Percentiles rank a stretch among this genome's conserved stretches.
phyloP scores from a whole-genome alignment of 2,113 vertebrate genomes.

The Malurus alboscapulatus region DNA sequence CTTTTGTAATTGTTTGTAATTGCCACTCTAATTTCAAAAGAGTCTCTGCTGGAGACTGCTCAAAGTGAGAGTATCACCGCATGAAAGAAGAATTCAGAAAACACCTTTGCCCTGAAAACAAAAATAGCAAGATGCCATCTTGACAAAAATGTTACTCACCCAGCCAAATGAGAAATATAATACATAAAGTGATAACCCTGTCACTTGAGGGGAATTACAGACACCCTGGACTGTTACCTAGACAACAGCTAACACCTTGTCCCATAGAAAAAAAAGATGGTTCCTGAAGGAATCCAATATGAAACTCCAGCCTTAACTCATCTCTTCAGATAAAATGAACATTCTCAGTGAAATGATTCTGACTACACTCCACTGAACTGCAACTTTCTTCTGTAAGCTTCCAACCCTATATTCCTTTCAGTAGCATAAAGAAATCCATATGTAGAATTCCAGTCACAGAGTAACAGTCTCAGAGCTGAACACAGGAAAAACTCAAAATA shows the following conservation, averaged over 20 bases:
- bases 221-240: not conserved
- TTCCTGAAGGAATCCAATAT: not conserved
- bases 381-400: not conserved
- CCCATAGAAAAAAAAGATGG: not conserved
- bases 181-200: not conserved
- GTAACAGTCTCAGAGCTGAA: not conserved
- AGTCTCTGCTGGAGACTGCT: not conserved
- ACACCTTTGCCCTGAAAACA: not conserved
- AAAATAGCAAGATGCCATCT: not conserved
- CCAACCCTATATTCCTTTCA: not conserved
- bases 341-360: not conserved
- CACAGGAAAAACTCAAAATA: not conserved
- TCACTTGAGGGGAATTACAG: not conserved
- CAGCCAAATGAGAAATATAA: not conserved
- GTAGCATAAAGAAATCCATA: not conserved
- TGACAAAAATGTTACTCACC: not conserved
- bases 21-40: not conserved
- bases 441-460: not conserved
- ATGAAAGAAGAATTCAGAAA: not conserved
- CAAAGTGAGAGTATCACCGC: not conserved
- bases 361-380: not conserved
- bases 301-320: not conserved
- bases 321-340: not conserved
- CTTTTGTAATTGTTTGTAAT: not conserved
- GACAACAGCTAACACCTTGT: not conserved